phyloP scores from a whole-genome alignment of 1,140 invertebrate species.

The Pygmarrhopalites habei region DNA sequence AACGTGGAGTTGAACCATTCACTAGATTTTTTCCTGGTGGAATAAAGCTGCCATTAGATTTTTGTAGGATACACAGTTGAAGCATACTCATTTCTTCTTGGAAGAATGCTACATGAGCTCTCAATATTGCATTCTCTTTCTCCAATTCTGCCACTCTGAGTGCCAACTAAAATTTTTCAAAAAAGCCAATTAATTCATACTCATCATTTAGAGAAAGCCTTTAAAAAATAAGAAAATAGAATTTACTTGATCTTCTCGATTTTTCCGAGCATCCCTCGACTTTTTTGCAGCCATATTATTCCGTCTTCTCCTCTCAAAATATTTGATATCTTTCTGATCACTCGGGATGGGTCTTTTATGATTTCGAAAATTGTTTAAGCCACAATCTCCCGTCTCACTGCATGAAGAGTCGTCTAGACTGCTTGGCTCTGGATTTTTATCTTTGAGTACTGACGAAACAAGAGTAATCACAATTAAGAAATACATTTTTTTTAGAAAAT shows the following conservation, averaged over 20 bases:
- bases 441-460: too few relatives aligned
- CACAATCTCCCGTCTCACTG: too few relatives aligned
- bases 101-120: constrained; percentile 68
- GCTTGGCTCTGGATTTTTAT: too few relatives aligned
- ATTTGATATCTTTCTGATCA: constrained; percentile 79
- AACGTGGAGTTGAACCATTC: too few relatives aligned
- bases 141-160: constrained; percentile 69
- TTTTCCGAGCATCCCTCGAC: constrained; percentile 72
- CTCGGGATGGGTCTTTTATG: constrained; percentile 49
- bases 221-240: background rate
- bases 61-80: constrained; percentile 52
- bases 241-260: constrained; percentile 72
- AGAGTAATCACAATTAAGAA: too few relatives aligned
- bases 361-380: background rate
- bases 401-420: too few relatives aligned
- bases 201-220: background rate
- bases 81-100: constrained; percentile 70
- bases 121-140: constrained; percentile 74
- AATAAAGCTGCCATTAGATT: constrained; percentile 4
- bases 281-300: constrained; percentile 90
- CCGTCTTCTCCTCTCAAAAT: constrained; percentile 73
- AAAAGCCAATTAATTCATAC: too few relatives aligned
- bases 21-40: background rate
- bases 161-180: constrained; percentile 66
- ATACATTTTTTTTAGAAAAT: too few relatives aligned